Base-by-base conservation (phyloP, 2,888 invertebrate species). In the Emesis russula region DNA sequence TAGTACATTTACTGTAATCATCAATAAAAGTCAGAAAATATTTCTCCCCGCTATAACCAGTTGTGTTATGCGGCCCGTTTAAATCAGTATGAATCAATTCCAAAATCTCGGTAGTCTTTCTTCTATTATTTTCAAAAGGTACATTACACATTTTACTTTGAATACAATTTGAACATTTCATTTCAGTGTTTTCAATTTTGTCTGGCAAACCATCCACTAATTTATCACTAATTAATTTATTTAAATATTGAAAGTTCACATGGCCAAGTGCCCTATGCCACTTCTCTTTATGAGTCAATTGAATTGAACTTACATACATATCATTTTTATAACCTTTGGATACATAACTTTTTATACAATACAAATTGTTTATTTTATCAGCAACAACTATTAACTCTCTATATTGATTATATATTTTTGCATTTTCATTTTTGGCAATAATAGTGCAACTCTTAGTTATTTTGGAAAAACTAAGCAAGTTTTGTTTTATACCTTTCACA, bases 101-200 rank as follows among this genome's bases (percentile, higher is more conserved):
- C 79, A 93, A 58, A 73, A 91, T 87, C 18, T 87, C 84, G 0
- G 66, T 36, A 15, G 92, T 85, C 71, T 79, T 83, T 78, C 41
- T 92, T 92, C 93, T 90, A 83, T 95, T 94, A 85, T 94, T 94
- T 84, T 92, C 18, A 93, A 95, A 94, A 82, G 93, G 90, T 89
- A 92, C 58, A 81, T 94, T 93, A 83, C 25, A 1, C 93, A 94
- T 94, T 89, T 94, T 95, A 73, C 83, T 94, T 81, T 93, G 1
- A 36, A 36, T 36, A 36, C 36, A 36, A 36, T 36, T 36, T 36
- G 36, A 36, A 36, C 36, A 36, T 36, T 36, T 36, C 36, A 36
- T 36, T 36, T 36, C 36, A 36, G 2, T 36, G 36, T 36, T 36
- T 36, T 36, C 36, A 36, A 36, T 36, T 36, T 36, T 36, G 36